Conservation (phyloP, 1,140 invertebrate species). For the Hyles vespertilio region DNA sequence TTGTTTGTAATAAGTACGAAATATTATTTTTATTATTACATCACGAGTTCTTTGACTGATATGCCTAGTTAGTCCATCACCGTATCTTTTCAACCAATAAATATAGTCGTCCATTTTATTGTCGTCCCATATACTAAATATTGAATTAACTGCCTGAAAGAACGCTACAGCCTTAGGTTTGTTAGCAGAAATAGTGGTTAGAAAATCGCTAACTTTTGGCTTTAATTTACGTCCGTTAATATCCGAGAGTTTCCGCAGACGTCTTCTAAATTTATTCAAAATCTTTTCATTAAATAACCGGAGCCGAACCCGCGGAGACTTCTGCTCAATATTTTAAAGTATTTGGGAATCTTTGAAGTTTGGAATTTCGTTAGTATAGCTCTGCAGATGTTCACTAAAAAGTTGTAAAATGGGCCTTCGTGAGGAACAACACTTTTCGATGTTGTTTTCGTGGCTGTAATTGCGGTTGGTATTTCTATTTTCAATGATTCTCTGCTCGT, state of each 20-base stretch:
- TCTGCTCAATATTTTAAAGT: slow-evolving; percentile 21
- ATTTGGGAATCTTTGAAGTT: slow-evolving; percentile 11
- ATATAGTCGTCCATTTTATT: slow-evolving; percentile 33
- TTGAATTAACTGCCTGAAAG: slow-evolving; percentile 27
- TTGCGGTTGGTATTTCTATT: slow-evolving; percentile 2
- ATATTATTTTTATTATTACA: slow-evolving; percentile 24
- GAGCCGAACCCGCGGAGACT: slow-evolving; percentile 18
- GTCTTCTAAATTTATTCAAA: slow-evolving; percentile 21
- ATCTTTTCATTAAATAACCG: slow-evolving; percentile 17
- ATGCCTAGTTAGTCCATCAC: slow-evolving; percentile 10
- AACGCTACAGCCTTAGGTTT: slow-evolving; percentile 24
- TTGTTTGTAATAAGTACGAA: slow-evolving; percentile 20
- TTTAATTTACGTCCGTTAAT: slow-evolving; percentile 17
- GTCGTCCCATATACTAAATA: slow-evolving; percentile 21
- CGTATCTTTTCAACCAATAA: slow-evolving; percentile 26
- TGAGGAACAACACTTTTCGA: slow-evolving; percentile 5
- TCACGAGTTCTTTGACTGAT: slow-evolving; percentile 23
- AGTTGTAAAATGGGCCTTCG: slow-evolving; percentile 30
- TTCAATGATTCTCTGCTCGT: too few species aligned
- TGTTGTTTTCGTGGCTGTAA: slow-evolving; percentile 4
- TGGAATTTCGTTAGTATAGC: slow-evolving; percentile 20
- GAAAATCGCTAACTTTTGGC: slow-evolving; percentile 19
- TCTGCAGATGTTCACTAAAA: slow-evolving; percentile 24
- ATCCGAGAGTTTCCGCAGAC: slow-evolving; percentile 14
- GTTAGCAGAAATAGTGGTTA: slow-evolving; percentile 14